Percentiles rank a stretch among this genome's conserved stretches.
Conservation (phyloP, 35 echinoderm and acorn worm genomes). For the Antedon bifida region DNA sequence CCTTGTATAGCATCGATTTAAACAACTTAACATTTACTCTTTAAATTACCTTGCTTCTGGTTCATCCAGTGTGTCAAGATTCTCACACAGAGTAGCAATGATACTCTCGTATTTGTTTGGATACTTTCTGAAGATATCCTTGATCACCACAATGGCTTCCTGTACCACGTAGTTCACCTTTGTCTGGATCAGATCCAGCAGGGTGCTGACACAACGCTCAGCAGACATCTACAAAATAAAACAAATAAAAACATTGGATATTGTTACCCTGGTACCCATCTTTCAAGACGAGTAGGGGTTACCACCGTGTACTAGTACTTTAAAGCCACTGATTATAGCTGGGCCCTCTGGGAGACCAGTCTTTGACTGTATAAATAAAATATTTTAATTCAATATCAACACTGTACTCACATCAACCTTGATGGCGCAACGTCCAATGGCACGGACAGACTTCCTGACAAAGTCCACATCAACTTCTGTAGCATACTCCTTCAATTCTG, state of each 20-base stretch:
- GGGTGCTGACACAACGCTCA: slow-evolving; percentile 92
- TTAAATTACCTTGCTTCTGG: slow-evolving; percentile 78
- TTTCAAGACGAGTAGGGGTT: no score
- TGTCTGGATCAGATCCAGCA: slow-evolving; percentile 97
- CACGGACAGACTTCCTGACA: slow-evolving; percentile 94
- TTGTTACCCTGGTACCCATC: no score
- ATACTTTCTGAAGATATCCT: slow-evolving; percentile 99
- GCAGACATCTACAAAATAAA: slow-evolving; percentile 59
- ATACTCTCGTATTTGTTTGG: slow-evolving; percentile 99
- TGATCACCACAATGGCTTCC: slow-evolving; percentile 98
- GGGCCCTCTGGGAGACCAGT: no score
- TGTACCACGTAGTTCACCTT: slow-evolving; percentile 99
- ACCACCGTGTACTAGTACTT: no score
- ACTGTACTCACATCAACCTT: slow-evolving; percentile 94
- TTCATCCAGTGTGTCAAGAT: slow-evolving; percentile 92
- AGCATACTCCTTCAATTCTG: slow-evolving; percentile 97
- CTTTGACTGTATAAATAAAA: no score
- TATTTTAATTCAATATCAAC: no score
- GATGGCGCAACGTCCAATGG: slow-evolving; percentile 97
- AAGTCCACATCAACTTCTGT: slow-evolving; percentile 99
- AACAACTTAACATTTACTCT: no score
- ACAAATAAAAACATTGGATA: neutral
- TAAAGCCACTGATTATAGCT: no score
- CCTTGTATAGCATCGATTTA: no score
- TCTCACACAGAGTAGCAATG: slow-evolving; percentile 96